Conservation (phyloP, 2,797 vertebrate species). For the Bothrops alternatus region DNA sequence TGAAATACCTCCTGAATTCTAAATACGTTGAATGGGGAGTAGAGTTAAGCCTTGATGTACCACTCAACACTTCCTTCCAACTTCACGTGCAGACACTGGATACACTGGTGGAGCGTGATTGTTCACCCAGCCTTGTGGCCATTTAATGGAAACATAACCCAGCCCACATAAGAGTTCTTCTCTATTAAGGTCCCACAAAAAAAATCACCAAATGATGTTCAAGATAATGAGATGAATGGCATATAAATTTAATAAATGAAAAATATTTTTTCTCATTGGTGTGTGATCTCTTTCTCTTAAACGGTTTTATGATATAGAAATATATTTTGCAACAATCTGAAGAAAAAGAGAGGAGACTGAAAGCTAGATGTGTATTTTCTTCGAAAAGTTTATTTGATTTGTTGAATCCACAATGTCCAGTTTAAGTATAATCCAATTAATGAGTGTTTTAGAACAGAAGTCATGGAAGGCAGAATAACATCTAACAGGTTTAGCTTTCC, state of each 20-base stretch:
- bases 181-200: background rate
- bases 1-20: background rate
- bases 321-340: background rate
- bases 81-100: background rate
- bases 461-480: background rate
- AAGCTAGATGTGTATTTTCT: background rate
- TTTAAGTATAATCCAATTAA: background rate
- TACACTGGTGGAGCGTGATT: background rate
- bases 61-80: background rate
- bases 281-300: conserved; percentile 8
- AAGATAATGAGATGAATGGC: background rate
- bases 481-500: background rate
- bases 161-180: background rate
- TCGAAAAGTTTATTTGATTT: background rate
- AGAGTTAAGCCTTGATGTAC: background rate
- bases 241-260: background rate
- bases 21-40: background rate
- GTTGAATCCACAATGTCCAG: background rate
- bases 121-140: background rate
- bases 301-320: background rate
- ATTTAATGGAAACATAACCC: background rate
- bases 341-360: background rate
- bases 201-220: background rate
- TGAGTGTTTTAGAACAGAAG: background rate
- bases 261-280: background rate